phyloP scores from a whole-genome alignment of 1,140 invertebrate genomes.

The Lordiphosa stackelbergi region DNA sequence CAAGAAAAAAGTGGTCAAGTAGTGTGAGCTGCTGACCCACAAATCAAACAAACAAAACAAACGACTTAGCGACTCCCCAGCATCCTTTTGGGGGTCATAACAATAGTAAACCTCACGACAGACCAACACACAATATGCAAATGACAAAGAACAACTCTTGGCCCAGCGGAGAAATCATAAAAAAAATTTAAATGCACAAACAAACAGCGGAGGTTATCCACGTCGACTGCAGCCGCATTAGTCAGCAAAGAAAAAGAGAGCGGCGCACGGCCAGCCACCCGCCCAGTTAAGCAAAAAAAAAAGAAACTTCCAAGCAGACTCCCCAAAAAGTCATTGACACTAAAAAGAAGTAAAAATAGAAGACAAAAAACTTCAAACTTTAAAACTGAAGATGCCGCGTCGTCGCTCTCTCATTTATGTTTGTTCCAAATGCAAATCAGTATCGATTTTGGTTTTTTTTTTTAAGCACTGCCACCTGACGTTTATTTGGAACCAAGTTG shows the following conservation, averaged over 20 bases:
- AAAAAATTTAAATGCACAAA: slow-evolving; percentile 50
- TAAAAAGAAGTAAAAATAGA: slow-evolving; percentile 38
- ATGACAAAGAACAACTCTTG: slow-evolving; percentile 27
- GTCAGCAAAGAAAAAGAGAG: slow-evolving; percentile 58
- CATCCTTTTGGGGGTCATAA: slow-evolving; percentile 33
- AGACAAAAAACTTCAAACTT: slow-evolving; percentile 26
- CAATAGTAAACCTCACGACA: slow-evolving; percentile 38
- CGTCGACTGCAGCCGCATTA: slow-evolving; percentile 29
- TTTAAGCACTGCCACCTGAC: slow-evolving; percentile 25
- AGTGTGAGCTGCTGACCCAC: slow-evolving; percentile 34
- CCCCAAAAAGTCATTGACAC: slow-evolving; percentile 63
- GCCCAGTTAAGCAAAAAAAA: slow-evolving; percentile 32
- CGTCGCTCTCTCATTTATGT: slow-evolving; percentile 4
- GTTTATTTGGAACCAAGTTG: too few relatives aligned
- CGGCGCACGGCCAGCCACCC: slow-evolving; percentile 28
- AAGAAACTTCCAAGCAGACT: slow-evolving; percentile 60
- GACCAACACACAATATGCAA: slow-evolving; percentile 40
- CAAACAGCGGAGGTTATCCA: slow-evolving; percentile 5
- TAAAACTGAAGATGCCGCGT: slow-evolving; percentile 8
- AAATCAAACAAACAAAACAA: slow-evolving; percentile 26
- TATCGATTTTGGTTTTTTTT: too few relatives aligned
- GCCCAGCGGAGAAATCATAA: slow-evolving; percentile 42
- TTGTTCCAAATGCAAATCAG: slow-evolving; percentile 3
- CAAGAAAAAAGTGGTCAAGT: not conserved
- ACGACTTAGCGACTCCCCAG: slow-evolving; percentile 2